phyloP scores from a whole-genome alignment of 2,888 invertebrate species.

The Plusia festucae region DNA sequence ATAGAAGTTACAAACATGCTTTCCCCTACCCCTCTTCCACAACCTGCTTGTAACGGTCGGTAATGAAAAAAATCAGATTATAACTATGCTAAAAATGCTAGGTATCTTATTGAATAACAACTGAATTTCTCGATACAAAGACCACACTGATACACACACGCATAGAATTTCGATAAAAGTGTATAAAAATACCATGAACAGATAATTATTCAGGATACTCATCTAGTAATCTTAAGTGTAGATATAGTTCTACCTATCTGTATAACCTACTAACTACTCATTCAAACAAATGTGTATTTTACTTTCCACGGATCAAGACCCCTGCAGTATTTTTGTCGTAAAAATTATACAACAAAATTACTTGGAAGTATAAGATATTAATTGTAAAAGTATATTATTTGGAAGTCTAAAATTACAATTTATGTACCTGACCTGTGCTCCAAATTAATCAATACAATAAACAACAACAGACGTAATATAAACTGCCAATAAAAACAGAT shows the following conservation, averaged over 20 bases:
- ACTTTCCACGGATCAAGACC: too few relatives aligned
- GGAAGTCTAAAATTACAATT: constrained; percentile 15
- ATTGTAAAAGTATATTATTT: too few relatives aligned
- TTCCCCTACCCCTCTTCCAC: not conserved
- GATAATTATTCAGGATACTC: too few relatives aligned
- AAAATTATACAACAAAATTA: too few relatives aligned
- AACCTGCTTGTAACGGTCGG: not conserved
- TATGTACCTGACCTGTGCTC: constrained; percentile 27
- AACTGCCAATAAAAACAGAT: constrained; percentile 49
- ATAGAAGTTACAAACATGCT: not conserved
- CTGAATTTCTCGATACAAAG: not conserved
- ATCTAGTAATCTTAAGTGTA: too few relatives aligned
- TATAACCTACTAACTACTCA: too few relatives aligned
- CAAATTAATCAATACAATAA: constrained; percentile 31
- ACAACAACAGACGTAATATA: constrained; percentile 42
- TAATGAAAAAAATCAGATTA: not conserved
- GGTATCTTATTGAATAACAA: not conserved
- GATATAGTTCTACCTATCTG: too few relatives aligned
- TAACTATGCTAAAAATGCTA: not conserved
- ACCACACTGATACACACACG: too few relatives aligned
- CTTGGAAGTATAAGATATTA: too few relatives aligned
- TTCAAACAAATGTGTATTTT: too few relatives aligned
- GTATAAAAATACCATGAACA: too few relatives aligned
- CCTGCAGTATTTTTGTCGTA: too few relatives aligned
- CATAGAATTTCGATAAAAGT: not conserved